Conservation (phyloP, 2,797 vertebrate species). For the Sparidentex hasta region DNA sequence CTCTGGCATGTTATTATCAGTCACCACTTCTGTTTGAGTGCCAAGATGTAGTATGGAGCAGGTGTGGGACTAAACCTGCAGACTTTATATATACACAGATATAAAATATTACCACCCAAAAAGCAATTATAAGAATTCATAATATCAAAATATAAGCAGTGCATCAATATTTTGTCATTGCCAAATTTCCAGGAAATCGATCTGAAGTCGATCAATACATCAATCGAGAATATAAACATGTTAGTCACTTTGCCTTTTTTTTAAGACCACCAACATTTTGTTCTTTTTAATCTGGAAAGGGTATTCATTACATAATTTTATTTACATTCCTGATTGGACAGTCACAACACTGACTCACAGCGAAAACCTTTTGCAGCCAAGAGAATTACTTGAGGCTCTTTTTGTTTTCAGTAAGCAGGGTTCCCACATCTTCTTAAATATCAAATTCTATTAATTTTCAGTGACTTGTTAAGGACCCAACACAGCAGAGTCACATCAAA, state of each 20-base stretch:
- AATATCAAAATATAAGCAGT: background rate
- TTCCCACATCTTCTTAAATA: too few species aligned
- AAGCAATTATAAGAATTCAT: background rate
- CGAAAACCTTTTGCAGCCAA: background rate
- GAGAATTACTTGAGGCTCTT: background rate
- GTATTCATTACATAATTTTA: background rate
- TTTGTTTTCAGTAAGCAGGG: background rate
- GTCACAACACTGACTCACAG: background rate
- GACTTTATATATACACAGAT: background rate
- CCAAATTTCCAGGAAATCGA: too few species aligned
- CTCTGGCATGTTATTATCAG: slow-evolving; percentile 5
- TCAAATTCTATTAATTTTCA: too few species aligned
- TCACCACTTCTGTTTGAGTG: background rate
- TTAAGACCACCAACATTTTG: background rate
- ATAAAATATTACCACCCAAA: background rate
- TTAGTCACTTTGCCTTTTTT: background rate
- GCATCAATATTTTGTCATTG: background rate
- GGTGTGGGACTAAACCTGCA: background rate
- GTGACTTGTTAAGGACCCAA: too few species aligned
- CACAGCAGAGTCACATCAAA: too few species aligned
- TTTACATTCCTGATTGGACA: background rate
- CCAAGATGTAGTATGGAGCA: background rate
- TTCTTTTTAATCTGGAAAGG: background rate
- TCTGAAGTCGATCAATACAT: too few species aligned
- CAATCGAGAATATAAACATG: background rate